Evolutionary conservation across 2,113 vertebrate species (phyloP).

Genomic region (Thalassoma bifasciatum): DNA sequence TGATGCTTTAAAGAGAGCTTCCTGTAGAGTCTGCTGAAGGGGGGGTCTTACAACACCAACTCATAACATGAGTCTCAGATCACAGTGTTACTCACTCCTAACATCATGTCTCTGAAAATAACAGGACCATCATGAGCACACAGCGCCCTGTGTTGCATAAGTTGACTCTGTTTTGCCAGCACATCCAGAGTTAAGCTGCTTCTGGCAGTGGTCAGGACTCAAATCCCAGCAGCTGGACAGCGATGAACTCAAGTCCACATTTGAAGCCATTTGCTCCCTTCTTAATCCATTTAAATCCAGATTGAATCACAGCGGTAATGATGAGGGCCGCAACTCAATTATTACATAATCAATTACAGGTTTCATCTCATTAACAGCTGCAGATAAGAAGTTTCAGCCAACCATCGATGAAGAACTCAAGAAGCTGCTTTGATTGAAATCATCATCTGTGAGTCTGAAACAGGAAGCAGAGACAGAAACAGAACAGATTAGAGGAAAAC

Average conservation of each 20-base stretch:
- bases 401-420: neutral
- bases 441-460: neutral
- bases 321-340: neutral
- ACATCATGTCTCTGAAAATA: too few relatives aligned
- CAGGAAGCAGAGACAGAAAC: neutral
- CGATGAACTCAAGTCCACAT: neutral
- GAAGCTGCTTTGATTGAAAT: neutral
- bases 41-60: neutral
- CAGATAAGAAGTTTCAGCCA: neutral
- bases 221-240: conserved; percentile 31
- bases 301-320: conserved; percentile 15
- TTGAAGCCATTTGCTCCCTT: conserved; percentile 7
- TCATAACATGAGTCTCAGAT: neutral
- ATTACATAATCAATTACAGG: conserved; percentile 13
- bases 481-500: conserved; percentile 1
- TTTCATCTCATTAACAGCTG: neutral
- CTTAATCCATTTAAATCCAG: conserved; percentile 16
- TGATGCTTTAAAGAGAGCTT: neutral
- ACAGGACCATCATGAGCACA: neutral
- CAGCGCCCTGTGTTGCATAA: neutral
- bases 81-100: neutral
- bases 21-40: neutral
- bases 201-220: neutral
- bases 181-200: neutral
- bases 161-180: neutral